Evolutionary conservation across 1,140 invertebrate species (phyloP), one percentile per base, ranked within the genome.

Genomic region (Drosophila murphyi): DNA sequence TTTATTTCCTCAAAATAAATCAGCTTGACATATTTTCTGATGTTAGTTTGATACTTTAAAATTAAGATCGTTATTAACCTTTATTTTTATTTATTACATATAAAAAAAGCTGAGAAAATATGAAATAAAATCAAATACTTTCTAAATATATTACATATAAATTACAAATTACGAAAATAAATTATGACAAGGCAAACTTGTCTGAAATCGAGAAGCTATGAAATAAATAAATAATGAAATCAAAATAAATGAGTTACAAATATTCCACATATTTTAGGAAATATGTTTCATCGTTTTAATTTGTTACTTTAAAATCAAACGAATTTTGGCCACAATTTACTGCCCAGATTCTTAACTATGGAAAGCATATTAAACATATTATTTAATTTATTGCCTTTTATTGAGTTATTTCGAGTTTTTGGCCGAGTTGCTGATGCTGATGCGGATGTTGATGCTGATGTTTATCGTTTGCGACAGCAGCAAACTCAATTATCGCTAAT

Each of bases 401-500:
- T 72, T 72, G 31, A 76, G 72, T 76, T 71, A 75, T 71, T 57
- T 37, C 37, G 59, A 75, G 59, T 35, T 54, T 63, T 65, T 57
- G 61, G 43, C 32, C 35, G 59, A 65, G 29, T 52, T 54, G 39
- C 50, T 20, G 34, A 20, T 20, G 20, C 20, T 20, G 20, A 20
- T 20, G 20, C 20, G 20, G 20, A 20, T 20, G 20, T n/a, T 43
- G 39, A n/a, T 43, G 39, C 43, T 50, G 65, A 62, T 72, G 59
- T 68, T 74, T 73, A 72, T 72, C 32, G 37, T 5, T 50, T 59
- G 56, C 57, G 50, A 62, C 69, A 72, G 41, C 50, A 35, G 41
- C 39, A 51, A 87, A 82, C 51, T 80, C 56, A 88, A 77, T 88
- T 80, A 78, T 52, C 28, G 69, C 50, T 78, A 82, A 88, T 70